Evolutionary conservation across 2,797 vertebrate species (phyloP).

Genomic region (Protosalanx chinensis): DNA sequence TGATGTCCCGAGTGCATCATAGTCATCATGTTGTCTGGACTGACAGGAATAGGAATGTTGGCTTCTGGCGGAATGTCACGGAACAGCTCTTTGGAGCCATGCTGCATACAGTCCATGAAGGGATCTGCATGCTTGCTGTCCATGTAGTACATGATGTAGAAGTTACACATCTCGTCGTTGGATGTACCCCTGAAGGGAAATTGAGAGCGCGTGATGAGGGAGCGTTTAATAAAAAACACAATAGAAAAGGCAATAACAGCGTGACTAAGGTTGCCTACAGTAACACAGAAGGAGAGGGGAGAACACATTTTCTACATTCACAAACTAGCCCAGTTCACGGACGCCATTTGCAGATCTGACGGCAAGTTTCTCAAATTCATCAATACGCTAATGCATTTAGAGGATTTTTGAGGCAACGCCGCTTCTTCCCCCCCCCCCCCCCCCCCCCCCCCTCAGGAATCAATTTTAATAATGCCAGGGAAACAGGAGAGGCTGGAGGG

Average conservation of each 20-base stretch:
- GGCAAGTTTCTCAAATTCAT: neutral
- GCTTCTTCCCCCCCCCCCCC: neutral
- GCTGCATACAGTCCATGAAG: constrained; percentile 87
- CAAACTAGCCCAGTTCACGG: neutral
- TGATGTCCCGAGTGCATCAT: constrained; percentile 69
- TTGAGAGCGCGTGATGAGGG: neutral
- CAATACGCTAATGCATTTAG: neutral
- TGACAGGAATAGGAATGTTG: constrained; percentile 80
- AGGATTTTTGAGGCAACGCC: neutral
- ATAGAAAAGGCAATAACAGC: constrained; percentile 1
- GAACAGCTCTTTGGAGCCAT: constrained; percentile 78
- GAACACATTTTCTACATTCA: neutral
- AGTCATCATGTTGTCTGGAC: constrained; percentile 75
- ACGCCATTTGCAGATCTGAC: neutral
- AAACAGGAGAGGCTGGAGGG: constrained; percentile 24
- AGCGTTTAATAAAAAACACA: neutral
- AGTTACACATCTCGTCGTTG: constrained; percentile 97
- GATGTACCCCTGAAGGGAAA: constrained; percentile 80
- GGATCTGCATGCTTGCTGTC: constrained; percentile 84
- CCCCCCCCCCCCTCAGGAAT: neutral
- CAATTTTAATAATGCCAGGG: constrained; percentile 45
- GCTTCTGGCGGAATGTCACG: constrained; percentile 84
- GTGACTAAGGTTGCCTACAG: neutral
- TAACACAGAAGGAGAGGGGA: neutral
- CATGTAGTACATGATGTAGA: constrained; percentile 99